phyloP scores from a whole-genome alignment of 2,888 invertebrate species.

The Anoncus sp. region DNA sequence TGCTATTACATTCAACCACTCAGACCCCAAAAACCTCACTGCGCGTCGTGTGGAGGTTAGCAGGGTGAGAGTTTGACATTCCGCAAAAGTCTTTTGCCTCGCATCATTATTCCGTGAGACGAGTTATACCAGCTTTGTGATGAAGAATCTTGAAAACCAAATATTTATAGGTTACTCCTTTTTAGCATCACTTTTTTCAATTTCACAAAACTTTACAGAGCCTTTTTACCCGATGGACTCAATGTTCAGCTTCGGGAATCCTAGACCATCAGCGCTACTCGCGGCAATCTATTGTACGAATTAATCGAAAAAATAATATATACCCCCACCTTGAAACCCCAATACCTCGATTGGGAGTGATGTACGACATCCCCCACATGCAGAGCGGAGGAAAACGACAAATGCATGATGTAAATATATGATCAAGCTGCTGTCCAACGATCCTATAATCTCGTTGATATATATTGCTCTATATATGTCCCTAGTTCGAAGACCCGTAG shows the following conservation, averaged over 20 bases:
- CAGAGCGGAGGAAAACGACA: neutral
- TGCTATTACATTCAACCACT: conserved; percentile 45
- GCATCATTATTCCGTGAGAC: conserved; percentile 36
- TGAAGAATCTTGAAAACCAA: conserved; percentile 6
- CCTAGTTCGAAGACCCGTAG: conserved; percentile 23
- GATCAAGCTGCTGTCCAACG: conserved; percentile 18
- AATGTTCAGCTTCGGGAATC: neutral
- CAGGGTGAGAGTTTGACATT: conserved; percentile 43
- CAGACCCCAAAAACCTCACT: conserved; percentile 25
- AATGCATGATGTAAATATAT: conserved; percentile 5
- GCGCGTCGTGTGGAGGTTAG: conserved; percentile 23
- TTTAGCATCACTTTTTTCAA: neutral
- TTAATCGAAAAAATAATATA: neutral
- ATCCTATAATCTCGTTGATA: conserved; percentile 27
- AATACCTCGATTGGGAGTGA: conserved; percentile 9
- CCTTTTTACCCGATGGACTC: too few relatives aligned
- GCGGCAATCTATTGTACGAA: conserved; percentile 10
- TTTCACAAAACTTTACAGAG: neutral
- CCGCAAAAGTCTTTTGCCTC: conserved; percentile 20
- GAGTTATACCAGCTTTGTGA: conserved; percentile 9
- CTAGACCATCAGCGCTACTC: neutral
- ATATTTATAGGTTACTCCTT: neutral
- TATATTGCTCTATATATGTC: neutral
- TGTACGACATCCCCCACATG: neutral
- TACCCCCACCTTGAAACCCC: neutral